A percentile compares a stretch with the other conserved stretches of the same genome.
Evolutionary conservation across 1,140 invertebrate species (phyloP).

Genomic region (Drosophila mojavensis): DNA sequence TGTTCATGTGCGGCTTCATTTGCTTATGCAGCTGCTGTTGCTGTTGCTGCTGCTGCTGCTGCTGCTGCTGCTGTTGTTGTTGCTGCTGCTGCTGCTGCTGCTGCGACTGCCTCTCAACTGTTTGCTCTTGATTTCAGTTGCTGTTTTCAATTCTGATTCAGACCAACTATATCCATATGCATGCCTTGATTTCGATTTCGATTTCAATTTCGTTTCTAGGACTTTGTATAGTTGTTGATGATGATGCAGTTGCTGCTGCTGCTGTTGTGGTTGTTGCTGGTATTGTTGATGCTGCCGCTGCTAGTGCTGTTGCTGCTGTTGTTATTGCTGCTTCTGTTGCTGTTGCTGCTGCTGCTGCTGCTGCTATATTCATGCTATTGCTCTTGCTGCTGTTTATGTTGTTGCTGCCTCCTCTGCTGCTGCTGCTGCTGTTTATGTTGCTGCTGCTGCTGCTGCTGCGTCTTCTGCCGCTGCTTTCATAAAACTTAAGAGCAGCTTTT

Average conservation of each 20-base stretch:
- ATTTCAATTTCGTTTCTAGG: slow-evolving; percentile 76
- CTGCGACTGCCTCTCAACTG: slow-evolving; percentile 28
- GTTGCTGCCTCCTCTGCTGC: slow-evolving; percentile 22
- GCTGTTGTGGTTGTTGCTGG: slow-evolving; percentile 11
- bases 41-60: slow-evolving; percentile 31
- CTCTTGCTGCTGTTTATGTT: neutral
- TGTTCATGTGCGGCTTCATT: slow-evolving; percentile 32
- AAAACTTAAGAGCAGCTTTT: slow-evolving; percentile 38
- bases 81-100: slow-evolving; percentile 34
- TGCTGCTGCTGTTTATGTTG: neutral
- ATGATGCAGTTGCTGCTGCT: slow-evolving; percentile 28
- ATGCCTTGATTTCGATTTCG: slow-evolving; percentile 77
- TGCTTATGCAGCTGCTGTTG: slow-evolving; percentile 12
- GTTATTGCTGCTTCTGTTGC: slow-evolving; percentile 8
- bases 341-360: slow-evolving; percentile 16
- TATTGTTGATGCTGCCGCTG: neutral
- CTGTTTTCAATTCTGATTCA: slow-evolving; percentile 13
- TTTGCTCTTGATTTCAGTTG: slow-evolving; percentile 46
- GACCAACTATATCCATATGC: slow-evolving; percentile 64
- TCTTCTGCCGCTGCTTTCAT: slow-evolving; percentile 30
- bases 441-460: neutral
- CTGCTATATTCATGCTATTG: neutral
- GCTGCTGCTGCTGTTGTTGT: slow-evolving; percentile 24
- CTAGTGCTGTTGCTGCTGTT: slow-evolving; percentile 18
- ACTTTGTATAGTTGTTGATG: slow-evolving; percentile 36